These are phyloP conservation scores for Lasius fuliginosus DNA, from an alignment of 2,888 invertebrate species.

Conservation along the genomic window DNA sequence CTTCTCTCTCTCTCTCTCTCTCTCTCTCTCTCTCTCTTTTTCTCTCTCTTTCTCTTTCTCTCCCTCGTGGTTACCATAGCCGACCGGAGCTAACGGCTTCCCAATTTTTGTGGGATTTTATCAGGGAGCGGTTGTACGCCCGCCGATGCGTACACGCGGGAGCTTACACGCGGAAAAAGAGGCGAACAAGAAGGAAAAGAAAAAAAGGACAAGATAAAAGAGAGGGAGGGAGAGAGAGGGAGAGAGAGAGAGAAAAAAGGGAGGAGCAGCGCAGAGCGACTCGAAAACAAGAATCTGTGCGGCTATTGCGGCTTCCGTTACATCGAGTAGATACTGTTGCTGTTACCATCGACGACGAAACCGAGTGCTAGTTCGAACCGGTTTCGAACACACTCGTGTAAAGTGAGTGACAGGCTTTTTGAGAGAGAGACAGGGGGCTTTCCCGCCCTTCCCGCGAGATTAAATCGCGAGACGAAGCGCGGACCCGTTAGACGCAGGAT, in stretches of 20 bases:
- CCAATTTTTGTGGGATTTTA: conserved; percentile 82
- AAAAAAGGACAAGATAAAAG: conserved; percentile 56
- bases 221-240: conserved; percentile 16
- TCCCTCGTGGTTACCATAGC: conserved; percentile 67
- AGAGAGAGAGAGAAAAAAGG: conserved; percentile 18
- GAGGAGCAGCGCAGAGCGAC: conserved; percentile 70
- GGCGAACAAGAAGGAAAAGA: conserved; percentile 66
- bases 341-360: conserved; percentile 55
- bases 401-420: conserved; percentile 75
- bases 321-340: conserved; percentile 70
- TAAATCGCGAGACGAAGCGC: conserved; percentile 60
- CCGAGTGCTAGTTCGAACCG: conserved; percentile 71
- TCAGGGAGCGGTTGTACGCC: conserved; percentile 78
- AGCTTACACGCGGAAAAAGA: conserved; percentile 74
- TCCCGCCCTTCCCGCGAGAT: conserved; percentile 62
- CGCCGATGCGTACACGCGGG: conserved; percentile 76
- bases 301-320: conserved; percentile 82
- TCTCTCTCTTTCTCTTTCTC: conserved; percentile 36
- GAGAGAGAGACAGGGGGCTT: conserved; percentile 58
- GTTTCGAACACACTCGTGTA: conserved; percentile 69
- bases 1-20: conserved; percentile 49
- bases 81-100: conserved; percentile 79
- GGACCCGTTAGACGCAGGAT: conserved; percentile 51
- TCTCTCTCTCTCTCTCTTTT: conserved; percentile 54
- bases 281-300: conserved; percentile 81